Evolutionary conservation across 2,888 invertebrate species (phyloP).

Genomic region (Drosophila infuscata): DNA sequence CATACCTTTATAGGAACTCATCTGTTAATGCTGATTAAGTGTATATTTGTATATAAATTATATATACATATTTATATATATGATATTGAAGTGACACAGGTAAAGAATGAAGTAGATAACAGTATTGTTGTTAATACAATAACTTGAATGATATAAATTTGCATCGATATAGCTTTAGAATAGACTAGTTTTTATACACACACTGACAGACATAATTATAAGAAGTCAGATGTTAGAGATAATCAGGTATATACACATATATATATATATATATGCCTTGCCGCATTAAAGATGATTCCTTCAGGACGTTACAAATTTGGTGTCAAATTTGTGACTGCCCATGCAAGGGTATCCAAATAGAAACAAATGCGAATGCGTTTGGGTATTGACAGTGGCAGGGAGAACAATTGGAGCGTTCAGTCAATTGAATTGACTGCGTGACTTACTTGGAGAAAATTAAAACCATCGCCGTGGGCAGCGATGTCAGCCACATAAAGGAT

Average conservation of each 20-base stretch:
- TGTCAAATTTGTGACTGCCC: background rate
- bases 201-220: background rate
- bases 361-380: background rate
- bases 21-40: background rate
- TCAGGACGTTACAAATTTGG: background rate
- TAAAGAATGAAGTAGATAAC: background rate
- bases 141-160: background rate
- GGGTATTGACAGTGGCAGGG: constrained; percentile 20
- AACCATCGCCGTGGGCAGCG: constrained; percentile 85
- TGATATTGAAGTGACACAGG: background rate
- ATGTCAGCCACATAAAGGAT: constrained; percentile 85
- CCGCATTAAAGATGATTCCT: background rate
- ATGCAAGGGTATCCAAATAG: constrained; percentile 7
- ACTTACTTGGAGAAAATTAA: constrained; percentile 85
- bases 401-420: constrained; percentile 22
- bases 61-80: background rate
- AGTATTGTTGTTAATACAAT: background rate
- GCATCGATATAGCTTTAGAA: background rate
- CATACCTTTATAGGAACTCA: background rate
- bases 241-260: background rate
- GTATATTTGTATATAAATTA: background rate
- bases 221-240: background rate
- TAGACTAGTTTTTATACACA: background rate
- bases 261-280: background rate
- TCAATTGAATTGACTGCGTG: constrained; percentile 60